A percentile compares a stretch with the other conserved stretches of the same genome.
phyloP scores from a whole-genome alignment of 64 coral and sea anemone species.

The Hydrozoanthus tunicans region DNA sequence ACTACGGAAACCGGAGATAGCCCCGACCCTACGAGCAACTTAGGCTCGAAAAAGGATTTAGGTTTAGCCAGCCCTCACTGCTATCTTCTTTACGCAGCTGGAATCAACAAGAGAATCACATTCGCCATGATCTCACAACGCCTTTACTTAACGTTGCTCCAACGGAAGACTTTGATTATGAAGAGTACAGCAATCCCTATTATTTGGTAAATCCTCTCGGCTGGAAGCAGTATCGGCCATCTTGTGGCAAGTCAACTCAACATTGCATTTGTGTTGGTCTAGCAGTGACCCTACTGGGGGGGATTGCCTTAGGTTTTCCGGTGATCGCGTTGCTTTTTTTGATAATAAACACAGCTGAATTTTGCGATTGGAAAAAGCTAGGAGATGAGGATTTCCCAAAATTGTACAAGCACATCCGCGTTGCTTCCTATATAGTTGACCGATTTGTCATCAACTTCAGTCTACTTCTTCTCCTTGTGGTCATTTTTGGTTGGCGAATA shows the following conservation, averaged over 20 bases:
- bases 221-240: not conserved
- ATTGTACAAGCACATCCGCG: not conserved
- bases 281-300: not conserved
- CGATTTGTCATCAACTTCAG: not conserved
- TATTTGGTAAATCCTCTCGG: not conserved
- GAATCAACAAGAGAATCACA: too few species aligned
- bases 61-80: too few species aligned
- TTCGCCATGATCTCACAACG: not conserved
- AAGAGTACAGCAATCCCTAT: not conserved
- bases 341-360: not conserved
- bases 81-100: too few species aligned
- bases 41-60: too few species aligned
- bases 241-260: not conserved
- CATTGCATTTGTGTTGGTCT: not conserved
- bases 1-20: too few species aligned
- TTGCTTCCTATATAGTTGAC: not conserved
- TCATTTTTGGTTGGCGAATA: not conserved
- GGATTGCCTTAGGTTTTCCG: not conserved
- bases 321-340: not conserved
- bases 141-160: not conserved
- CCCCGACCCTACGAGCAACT: too few species aligned
- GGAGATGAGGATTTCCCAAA: not conserved
- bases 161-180: not conserved
- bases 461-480: not conserved
- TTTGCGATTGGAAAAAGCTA: conserved; percentile 2